These are phyloP conservation scores for Triplophysa yarkandensis DNA, from an alignment of 2,797 vertebrate genomes.

Conservation along the genomic window DNA sequence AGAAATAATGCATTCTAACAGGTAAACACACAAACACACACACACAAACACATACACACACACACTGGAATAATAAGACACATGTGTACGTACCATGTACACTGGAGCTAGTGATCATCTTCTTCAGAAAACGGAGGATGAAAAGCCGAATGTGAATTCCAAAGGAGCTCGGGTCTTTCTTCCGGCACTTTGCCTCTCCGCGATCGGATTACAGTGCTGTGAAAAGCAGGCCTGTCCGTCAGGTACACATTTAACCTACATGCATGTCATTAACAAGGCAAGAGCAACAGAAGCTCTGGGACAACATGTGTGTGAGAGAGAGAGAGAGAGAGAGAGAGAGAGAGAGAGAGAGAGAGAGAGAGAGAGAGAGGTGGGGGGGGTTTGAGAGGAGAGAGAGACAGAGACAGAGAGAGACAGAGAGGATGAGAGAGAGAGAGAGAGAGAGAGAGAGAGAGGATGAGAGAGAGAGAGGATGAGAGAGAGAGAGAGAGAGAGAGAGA, in stretches of 20 bases:
- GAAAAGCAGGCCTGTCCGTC: constrained; percentile 87
- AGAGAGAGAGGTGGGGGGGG: constrained; percentile 69
- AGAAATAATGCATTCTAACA: constrained; percentile 20
- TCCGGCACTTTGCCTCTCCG: constrained; percentile 89
- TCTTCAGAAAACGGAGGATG: constrained; percentile 82
- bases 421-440: constrained; percentile 71
- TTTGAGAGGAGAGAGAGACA: constrained; percentile 44
- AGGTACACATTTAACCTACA: constrained; percentile 92
- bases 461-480: neutral
- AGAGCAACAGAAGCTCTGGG: constrained; percentile 80
- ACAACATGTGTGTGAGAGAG: constrained; percentile 80
- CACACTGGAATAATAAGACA: constrained; percentile 69
- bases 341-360: neutral
- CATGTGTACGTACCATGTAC: constrained; percentile 96
- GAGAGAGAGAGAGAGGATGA: constrained; percentile 53
- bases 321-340: constrained; percentile 52
- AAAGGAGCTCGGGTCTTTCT: constrained; percentile 90
- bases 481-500: constrained; percentile 67
- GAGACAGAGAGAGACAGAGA: constrained; percentile 65
- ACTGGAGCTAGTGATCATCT: constrained; percentile 99
- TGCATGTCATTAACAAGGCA: constrained; percentile 86
- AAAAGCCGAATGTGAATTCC: constrained; percentile 95
- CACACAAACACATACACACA: constrained; percentile 48
- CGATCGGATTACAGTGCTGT: constrained; percentile 96
- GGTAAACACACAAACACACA: constrained; percentile 48